Evolutionary conservation across 2,113 vertebrate genomes (phyloP).

Genomic region (Alosa alosa): DNA sequence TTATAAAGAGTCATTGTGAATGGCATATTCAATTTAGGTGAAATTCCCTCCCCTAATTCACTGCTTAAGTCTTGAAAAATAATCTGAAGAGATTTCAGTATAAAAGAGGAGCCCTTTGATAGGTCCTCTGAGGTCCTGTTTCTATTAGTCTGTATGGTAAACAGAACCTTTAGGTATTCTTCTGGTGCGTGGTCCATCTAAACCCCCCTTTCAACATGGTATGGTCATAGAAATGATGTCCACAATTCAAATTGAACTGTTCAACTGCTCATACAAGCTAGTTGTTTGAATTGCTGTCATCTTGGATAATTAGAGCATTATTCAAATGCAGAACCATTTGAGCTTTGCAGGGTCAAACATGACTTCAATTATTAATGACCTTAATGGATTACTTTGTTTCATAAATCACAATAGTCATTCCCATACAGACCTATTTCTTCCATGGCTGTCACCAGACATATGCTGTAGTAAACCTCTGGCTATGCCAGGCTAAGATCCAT

Average conservation of each 20-base stretch:
- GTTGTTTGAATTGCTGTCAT: background rate
- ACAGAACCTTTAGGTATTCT: background rate
- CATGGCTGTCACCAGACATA: background rate
- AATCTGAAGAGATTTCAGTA: background rate
- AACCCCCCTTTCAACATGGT: background rate
- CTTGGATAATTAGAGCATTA: background rate
- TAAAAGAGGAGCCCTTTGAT: background rate
- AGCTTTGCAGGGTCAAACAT: background rate
- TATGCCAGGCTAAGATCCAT: background rate
- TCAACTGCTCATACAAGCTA: background rate
- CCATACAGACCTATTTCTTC: background rate
- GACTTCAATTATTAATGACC: background rate
- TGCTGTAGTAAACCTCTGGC: background rate
- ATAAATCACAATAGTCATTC: background rate
- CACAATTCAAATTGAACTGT: background rate
- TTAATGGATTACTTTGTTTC: background rate
- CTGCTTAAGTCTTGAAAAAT: slow-evolving; percentile 41
- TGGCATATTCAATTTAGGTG: background rate
- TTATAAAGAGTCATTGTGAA: background rate
- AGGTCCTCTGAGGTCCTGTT: background rate
- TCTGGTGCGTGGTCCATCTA: background rate
- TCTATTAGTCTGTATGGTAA: background rate
- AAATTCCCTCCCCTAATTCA: background rate
- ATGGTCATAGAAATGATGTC: background rate
- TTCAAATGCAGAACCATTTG: background rate